Conservation (phyloP, 2,113 vertebrate species). For the Capricornis sumatraensis region DNA sequence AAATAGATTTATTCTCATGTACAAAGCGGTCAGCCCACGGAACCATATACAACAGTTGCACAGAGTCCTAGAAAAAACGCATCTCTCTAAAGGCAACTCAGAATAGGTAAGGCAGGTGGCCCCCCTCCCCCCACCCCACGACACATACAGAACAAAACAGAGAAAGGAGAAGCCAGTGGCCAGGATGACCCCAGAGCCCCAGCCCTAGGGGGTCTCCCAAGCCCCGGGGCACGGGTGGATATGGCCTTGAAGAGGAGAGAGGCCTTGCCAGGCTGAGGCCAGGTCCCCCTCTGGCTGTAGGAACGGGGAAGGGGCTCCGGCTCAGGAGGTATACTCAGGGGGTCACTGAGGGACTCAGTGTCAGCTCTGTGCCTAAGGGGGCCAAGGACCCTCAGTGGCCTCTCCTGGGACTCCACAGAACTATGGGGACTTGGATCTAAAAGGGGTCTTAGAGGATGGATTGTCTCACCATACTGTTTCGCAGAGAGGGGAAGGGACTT, state of each 20-base stretch:
- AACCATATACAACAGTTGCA: slow-evolving; percentile 66
- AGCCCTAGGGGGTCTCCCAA: background rate
- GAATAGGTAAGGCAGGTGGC: slow-evolving; percentile 75
- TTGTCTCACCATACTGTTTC: background rate
- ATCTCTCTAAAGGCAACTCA: slow-evolving; percentile 73
- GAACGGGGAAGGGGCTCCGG: background rate
- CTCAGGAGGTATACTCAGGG: background rate
- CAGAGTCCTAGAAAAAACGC: slow-evolving; percentile 66
- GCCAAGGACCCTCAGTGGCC: background rate
- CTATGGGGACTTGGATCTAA: background rate
- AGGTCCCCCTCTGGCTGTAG: slow-evolving; percentile 25
- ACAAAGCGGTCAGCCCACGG: slow-evolving; percentile 65
- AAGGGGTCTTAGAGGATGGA: background rate
- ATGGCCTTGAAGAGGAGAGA: slow-evolving; percentile 69
- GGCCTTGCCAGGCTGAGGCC: slow-evolving; percentile 14
- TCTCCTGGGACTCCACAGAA: background rate
- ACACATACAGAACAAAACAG: slow-evolving; percentile 48
- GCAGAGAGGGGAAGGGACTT: background rate
- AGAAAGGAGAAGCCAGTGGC: slow-evolving; percentile 41
- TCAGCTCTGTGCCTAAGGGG: background rate
- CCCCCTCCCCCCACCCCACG: slow-evolving; percentile 51
- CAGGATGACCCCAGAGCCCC: background rate
- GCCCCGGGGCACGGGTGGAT: slow-evolving; percentile 9
- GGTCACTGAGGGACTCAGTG: background rate
- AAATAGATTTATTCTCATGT: slow-evolving; percentile 73